phyloP scores from a whole-genome alignment of 2,113 vertebrate species.

The Dipodomys spectabilis region DNA sequence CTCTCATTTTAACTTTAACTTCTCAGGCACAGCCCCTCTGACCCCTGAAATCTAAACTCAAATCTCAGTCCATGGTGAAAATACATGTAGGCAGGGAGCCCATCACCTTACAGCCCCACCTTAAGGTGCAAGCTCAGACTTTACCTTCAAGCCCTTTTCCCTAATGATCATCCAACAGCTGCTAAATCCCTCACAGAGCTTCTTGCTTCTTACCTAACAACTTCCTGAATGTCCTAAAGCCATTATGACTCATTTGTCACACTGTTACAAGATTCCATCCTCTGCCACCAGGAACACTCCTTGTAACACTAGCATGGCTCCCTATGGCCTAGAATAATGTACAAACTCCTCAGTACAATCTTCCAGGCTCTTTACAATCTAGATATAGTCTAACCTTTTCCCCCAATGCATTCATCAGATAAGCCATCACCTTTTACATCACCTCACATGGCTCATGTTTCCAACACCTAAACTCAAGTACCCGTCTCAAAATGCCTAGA shows the following conservation, averaged over 20 bases:
- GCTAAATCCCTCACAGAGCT: background rate
- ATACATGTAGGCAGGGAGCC: background rate
- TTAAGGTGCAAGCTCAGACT: background rate
- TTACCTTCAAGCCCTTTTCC: background rate
- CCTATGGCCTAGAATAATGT: background rate
- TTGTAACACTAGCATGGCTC: background rate
- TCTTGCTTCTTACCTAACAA: background rate
- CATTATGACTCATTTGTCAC: background rate
- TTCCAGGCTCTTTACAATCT: background rate
- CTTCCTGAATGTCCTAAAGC: background rate
- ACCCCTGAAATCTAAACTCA: background rate
- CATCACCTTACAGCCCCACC: background rate
- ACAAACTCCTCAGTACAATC: background rate
- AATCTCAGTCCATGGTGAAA: background rate
- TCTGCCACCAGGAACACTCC: background rate
- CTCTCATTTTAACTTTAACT: constrained; percentile 17
- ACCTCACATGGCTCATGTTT: background rate
- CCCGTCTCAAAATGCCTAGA: background rate
- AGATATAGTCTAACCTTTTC: background rate
- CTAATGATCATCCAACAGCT: background rate
- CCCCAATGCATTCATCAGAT: background rate
- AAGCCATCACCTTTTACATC: background rate
- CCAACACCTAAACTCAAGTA: background rate
- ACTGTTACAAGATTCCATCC: background rate
- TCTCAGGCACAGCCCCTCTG: no score